Evolutionary conservation across 2,888 invertebrate species (phyloP).

Genomic region (Metalampra italica): DNA sequence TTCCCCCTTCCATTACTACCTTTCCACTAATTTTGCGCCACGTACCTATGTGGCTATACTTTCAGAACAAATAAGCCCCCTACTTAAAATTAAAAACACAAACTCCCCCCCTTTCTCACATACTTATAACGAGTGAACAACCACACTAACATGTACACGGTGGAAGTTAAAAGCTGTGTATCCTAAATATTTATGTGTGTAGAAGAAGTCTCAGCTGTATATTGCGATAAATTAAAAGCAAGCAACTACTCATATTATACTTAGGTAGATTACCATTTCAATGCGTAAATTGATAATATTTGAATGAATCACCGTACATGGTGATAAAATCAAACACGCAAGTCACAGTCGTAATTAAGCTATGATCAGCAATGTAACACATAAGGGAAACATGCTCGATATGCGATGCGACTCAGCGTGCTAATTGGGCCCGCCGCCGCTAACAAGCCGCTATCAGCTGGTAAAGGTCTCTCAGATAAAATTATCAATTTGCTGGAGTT

Average conservation of each 20-base stretch:
- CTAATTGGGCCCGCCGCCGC: slow-evolving; percentile 44
- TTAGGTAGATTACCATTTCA: no score
- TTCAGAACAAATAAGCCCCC: no score
- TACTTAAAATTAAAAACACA: no score
- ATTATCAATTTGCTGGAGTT: slow-evolving; percentile 3
- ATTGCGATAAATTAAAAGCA: no score
- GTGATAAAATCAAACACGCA: slow-evolving; percentile 41
- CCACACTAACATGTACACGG: no score
- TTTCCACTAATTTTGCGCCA: slow-evolving; percentile 27
- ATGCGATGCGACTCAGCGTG: slow-evolving; percentile 47
- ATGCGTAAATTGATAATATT: no score
- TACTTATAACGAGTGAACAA: no score
- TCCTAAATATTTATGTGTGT: no score
- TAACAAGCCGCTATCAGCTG: slow-evolving; percentile 31
- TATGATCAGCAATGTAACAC: slow-evolving; percentile 44
- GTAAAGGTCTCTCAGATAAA: slow-evolving; percentile 10
- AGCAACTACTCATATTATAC: no score
- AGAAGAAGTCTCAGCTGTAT: no score
- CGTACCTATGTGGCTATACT: slow-evolving; percentile 19
- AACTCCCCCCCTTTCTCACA: no score
- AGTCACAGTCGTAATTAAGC: slow-evolving; percentile 58
- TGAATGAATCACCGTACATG: background rate
- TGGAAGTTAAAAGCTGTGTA: no score
- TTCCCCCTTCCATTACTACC: slow-evolving; percentile 25
- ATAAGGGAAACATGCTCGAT: slow-evolving; percentile 32